Evolutionary conservation across 2,888 invertebrate genomes (phyloP).

Genomic region (Geophilus truncorum): DNA sequence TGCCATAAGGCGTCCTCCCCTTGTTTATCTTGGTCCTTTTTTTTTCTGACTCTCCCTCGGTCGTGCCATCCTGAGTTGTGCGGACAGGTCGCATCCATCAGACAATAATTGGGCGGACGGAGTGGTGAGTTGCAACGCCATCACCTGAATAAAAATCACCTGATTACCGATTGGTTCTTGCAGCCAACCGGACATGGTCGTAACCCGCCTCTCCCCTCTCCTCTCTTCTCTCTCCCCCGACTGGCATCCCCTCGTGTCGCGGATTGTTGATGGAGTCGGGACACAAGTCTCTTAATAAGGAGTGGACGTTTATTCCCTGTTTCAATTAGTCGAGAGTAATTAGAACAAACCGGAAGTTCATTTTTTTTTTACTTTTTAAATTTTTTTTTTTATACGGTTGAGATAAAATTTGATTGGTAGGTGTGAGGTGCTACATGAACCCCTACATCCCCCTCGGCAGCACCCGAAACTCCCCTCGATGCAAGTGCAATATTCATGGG

Average conservation of each 20-base stretch:
- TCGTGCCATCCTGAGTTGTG: conserved; percentile 27
- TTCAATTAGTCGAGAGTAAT: conserved; percentile 2
- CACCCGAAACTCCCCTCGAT: neutral
- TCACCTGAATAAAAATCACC: conserved; percentile 27
- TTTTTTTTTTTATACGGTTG: neutral
- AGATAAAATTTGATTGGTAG: no score
- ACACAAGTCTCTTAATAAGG: neutral
- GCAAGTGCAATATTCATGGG: conserved; percentile 29
- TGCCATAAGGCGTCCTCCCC: conserved; percentile 25
- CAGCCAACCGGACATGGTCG: conserved; percentile 12
- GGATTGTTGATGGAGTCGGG: conserved; percentile 1
- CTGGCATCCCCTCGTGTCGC: neutral
- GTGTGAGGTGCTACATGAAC: no score
- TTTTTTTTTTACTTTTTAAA: neutral
- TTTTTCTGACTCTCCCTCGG: neutral
- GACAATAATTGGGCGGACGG: conserved; percentile 25
- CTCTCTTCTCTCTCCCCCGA: no score
- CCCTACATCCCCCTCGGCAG: no score
- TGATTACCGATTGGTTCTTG: conserved; percentile 9
- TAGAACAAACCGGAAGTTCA: neutral
- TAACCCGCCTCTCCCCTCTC: neutral
- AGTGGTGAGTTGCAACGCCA: conserved; percentile 27
- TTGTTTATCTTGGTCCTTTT: conserved; percentile 24
- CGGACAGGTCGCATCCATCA: conserved; percentile 27
- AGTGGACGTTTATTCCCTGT: neutral